Base-by-base conservation (phyloP, 2,113 vertebrate genomes). In the Lophura nycthemera region DNA sequence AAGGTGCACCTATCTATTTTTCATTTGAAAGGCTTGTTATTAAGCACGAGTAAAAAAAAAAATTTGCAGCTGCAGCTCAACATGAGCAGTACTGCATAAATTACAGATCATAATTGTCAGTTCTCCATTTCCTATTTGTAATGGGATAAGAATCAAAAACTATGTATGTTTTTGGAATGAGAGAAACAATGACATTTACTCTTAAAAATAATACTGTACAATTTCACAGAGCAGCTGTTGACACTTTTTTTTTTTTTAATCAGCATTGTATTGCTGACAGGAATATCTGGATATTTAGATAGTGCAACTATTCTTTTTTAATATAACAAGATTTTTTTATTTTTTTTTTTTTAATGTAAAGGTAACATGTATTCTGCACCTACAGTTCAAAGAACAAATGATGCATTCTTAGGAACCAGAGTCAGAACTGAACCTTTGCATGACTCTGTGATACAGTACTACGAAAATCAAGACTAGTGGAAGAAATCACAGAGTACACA, bases 11-110 rank as follows among this genome's bases (percentile, higher is more conserved):
- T n/a, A 47, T 16, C 52, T 67, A 43, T 60, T 72, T 83, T 86
- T 91, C 64, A 63, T 67, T 52, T 75, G 59, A 91, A 93, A 92
- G 43, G 69, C 47, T 65, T 86, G 67, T 79, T 93, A 81, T 73
- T 59, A 76, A 74, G 69, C 61, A 87, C 47, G 73, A 79, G 24
- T 48, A 72, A 79, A 79, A 93, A 71, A 71, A 77, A 73, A n/a
- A 69, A 64, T 61, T 76, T 74, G 69, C 56, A 89, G 74, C 40
- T 50, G 87, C 74, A 78, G 50, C 38, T 67, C 67, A 57, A 80
- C 45, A 87, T 43, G 20, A 92, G 69, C 63, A 90, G 47, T 40
- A 76, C 21, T 52, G 59, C 76, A 72, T 84, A 75, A 75, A 89
- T 75, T 61, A 89, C 34, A 75, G 81, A 81, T 32, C 20, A 36